Evolutionary conservation across 2,888 invertebrate genomes (phyloP).

Genomic region (Cantharis lateralis): DNA sequence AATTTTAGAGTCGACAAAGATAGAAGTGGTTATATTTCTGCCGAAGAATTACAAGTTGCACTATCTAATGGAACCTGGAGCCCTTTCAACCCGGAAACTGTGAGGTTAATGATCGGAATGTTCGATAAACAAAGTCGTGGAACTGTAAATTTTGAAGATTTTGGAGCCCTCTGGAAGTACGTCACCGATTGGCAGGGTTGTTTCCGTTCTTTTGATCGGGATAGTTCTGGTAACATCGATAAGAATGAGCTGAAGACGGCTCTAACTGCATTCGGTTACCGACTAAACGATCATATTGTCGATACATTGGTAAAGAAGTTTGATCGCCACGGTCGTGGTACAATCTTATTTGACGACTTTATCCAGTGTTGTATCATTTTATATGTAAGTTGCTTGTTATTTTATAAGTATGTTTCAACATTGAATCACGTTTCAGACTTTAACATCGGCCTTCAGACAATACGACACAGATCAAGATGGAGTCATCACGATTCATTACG

Average conservation of each 20-base stretch:
- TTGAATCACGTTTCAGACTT: constrained; percentile 67
- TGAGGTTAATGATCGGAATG: constrained; percentile 96
- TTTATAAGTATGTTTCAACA: not conserved
- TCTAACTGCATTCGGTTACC: constrained; percentile 86
- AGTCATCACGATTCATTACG: constrained; percentile 91
- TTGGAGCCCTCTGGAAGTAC: constrained; percentile 96
- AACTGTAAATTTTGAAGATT: constrained; percentile 92
- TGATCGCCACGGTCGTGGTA: constrained; percentile 88
- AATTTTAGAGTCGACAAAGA: constrained; percentile 73
- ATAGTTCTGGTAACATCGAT: constrained; percentile 93
- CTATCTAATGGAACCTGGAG: constrained; percentile 97
- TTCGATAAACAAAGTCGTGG: constrained; percentile 91
- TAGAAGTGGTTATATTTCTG: constrained; percentile 85
- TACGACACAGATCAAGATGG: constrained; percentile 93
- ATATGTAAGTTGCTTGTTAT: constrained; percentile 71
- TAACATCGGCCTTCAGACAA: constrained; percentile 86
- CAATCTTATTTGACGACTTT: constrained; percentile 96
- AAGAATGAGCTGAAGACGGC: constrained; percentile 88
- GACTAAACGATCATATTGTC: constrained; percentile 81
- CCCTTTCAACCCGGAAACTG: constrained; percentile 97
- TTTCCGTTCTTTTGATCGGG: constrained; percentile 91
- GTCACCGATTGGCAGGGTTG: constrained; percentile 98
- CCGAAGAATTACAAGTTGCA: constrained; percentile 87
- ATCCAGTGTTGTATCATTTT: constrained; percentile 94
- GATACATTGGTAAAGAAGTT: constrained; percentile 87